Conservation (phyloP, 1,140 invertebrate species). For the Pygmarrhopalites habei region DNA sequence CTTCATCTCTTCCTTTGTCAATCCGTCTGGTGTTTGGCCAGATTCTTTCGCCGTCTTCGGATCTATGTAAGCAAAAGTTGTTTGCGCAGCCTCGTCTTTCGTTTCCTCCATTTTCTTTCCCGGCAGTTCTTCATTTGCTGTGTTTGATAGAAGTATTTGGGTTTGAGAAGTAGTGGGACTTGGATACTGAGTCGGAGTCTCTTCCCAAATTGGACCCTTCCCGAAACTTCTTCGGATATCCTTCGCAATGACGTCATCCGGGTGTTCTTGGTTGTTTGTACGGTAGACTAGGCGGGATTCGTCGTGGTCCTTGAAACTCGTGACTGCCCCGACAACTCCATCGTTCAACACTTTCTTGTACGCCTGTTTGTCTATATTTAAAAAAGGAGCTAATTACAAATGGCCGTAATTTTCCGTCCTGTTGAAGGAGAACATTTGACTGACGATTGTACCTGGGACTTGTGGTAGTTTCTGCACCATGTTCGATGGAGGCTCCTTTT, state of each 20-base stretch:
- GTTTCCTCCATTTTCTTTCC: neutral
- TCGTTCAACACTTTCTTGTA: neutral
- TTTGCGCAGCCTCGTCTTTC: neutral
- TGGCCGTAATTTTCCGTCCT: too few species aligned
- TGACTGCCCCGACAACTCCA: constrained; percentile 13
- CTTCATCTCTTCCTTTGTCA: too few species aligned
- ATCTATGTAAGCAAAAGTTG: neutral
- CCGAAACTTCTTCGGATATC: constrained; percentile 7
- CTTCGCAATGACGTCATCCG: neutral
- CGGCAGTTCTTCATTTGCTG: neutral
- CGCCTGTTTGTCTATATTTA: neutral
- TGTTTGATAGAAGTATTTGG: too few species aligned
- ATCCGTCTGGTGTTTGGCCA: too few species aligned
- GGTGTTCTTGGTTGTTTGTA: neutral
- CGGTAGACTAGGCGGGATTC: constrained; percentile 8
- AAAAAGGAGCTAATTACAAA: too few species aligned
- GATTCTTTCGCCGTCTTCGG: too few species aligned
- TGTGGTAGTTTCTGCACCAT: neutral
- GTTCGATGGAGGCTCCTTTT: neutral
- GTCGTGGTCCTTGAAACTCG: constrained; percentile 5
- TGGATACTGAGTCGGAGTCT: neutral
- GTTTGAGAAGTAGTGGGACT: neutral
- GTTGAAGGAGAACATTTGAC: too few species aligned
- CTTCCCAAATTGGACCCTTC: neutral
- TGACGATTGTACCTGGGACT: neutral